A percentile compares a stretch with the other conserved stretches of the same genome.
Conservation (phyloP, 2,797 vertebrate species). For the Anolis apletophallus region DNA sequence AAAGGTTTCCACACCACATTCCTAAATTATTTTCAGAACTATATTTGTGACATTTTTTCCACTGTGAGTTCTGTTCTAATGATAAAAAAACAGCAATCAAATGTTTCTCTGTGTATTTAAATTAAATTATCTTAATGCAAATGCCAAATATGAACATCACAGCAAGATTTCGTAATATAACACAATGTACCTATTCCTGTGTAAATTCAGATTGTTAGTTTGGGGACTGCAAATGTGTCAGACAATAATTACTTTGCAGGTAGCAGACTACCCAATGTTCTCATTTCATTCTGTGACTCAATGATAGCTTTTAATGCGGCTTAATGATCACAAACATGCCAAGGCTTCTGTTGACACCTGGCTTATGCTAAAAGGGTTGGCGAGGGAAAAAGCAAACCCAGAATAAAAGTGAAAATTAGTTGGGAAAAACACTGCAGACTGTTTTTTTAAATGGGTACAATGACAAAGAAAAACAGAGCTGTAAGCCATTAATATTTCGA, state of each 20-base stretch:
- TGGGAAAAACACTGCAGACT: conserved; percentile 49
- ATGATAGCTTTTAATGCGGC: conserved; percentile 71
- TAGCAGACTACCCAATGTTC: conserved; percentile 65
- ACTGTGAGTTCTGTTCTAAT: conserved; percentile 42
- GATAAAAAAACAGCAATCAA: conserved; percentile 45
- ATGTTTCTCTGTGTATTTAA: conserved; percentile 67
- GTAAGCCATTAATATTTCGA: conserved; percentile 49
- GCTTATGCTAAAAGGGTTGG: conserved; percentile 66
- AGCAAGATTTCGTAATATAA: conserved; percentile 68
- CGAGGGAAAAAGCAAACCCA: conserved; percentile 45
- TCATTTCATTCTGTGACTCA: conserved; percentile 68
- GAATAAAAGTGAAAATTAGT: conserved; percentile 64
- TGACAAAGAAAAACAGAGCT: conserved; percentile 44
- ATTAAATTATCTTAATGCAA: conserved; percentile 78
- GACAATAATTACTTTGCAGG: conserved; percentile 75
- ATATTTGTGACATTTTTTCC: conserved; percentile 38
- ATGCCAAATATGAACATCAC: conserved; percentile 69
- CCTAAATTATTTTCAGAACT: conserved; percentile 66
- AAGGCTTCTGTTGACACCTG: conserved; percentile 72
- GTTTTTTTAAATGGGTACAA: conserved; percentile 46
- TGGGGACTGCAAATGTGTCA: conserved; percentile 70
- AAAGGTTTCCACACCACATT: conserved; percentile 39
- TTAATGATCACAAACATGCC: conserved; percentile 73
- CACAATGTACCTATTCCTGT: conserved; percentile 44
- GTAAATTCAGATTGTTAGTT: conserved; percentile 70